A percentile compares a stretch with the other conserved stretches of the same genome.
phyloP scores from a whole-genome alignment of 2,888 invertebrate species.

The Rhyacophila evoluta region DNA sequence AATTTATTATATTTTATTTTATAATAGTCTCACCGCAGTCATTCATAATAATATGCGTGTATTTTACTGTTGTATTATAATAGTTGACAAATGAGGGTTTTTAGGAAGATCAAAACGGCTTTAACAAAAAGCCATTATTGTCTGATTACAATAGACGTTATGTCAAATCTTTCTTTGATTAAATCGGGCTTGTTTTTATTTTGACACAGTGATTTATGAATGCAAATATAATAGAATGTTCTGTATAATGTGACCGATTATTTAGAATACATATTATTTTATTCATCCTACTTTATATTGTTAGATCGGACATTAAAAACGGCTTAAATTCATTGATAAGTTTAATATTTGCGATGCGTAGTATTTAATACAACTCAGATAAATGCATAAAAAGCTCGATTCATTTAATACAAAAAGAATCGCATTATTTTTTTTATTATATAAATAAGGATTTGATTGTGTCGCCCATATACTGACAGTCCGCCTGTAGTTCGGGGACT shows the following conservation, averaged over 20 bases:
- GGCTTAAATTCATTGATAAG: background rate
- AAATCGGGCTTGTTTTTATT: background rate
- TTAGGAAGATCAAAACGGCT: background rate
- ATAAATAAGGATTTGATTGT: no score
- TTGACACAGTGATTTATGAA: background rate
- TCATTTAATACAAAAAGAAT: no score
- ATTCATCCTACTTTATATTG: background rate
- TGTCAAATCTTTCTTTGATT: background rate
- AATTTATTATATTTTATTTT: background rate
- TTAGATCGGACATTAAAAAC: background rate
- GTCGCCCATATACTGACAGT: no score
- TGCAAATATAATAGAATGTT: background rate
- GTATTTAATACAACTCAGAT: background rate
- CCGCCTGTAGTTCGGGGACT: no score
- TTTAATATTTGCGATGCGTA: background rate
- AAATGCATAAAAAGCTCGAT: background rate
- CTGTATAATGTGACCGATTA: background rate
- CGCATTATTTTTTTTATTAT: no score
- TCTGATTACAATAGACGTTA: background rate
- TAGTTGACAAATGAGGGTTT: background rate
- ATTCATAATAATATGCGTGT: background rate
- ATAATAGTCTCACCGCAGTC: background rate
- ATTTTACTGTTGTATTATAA: background rate
- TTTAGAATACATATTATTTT: background rate
- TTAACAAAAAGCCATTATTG: background rate